Base-by-base conservation (phyloP, 1,140 invertebrate genomes). In the Pseudomyrmex concolor region DNA sequence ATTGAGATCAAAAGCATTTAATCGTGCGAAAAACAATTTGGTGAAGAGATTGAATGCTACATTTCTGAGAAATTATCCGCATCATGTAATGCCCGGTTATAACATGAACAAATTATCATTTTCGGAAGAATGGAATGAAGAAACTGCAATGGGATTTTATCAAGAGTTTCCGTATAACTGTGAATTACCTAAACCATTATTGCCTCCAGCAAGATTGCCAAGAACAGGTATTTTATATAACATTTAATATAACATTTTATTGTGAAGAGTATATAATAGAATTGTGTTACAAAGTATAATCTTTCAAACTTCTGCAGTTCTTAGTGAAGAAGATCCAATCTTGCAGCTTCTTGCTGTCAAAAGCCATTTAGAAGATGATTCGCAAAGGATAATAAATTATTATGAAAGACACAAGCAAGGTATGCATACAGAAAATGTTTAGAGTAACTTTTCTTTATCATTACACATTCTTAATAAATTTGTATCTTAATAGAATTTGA, bases 141-240 rank as follows among this genome's bases (percentile, higher is more conserved):
- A 90, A 25, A 89, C 81, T 87, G 63, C 88, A 12, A 85, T 88
- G 10, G 84, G 86, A 72, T 81, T 90, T 12, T 90, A 86, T 82
- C 81, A 91, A 84, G 77, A 85, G 22, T 93, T 90, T 89, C 93
- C 93, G 9, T 94, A 91, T 45, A 64, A 80, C 67, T 91, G 90
- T 84, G 92, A 93, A 84, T 84, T 93, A 63, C 93, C 93, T 70
- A 93, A 92, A 78, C 93, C 93, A 50, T 80, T 94, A 50, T 85
- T 94, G 45, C 93, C 93, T 13, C 92, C 92, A 17, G 89, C 82
- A 45, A 92, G 81, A 83, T 77, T 91, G 15, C 84, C 91, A 64
- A 84, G 90, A 68, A 85, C 86, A 82, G 87, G 91, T 91, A 84
- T 17, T 51, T 55, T 12, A 25, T 17, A 66, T 54, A 77, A 66